Base-by-base conservation (phyloP, 53 echinoderm and acorn worm species). In the Echinarachnius parma region DNA sequence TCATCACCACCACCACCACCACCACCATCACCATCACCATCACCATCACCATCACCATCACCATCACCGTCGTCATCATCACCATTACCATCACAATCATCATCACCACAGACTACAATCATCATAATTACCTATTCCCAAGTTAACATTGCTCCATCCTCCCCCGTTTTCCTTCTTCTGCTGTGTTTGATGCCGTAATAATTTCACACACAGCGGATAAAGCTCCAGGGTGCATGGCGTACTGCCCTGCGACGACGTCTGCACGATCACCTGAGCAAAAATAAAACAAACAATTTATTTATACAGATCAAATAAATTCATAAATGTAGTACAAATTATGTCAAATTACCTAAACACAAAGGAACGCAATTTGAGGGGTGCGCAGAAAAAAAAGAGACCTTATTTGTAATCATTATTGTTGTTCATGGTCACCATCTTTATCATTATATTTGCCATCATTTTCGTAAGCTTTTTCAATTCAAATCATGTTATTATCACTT, bases 91-190 rank as follows among this genome's bases (percentile, higher is more conserved):
- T 11, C 18, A n/a, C 28, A 4, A 19, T 13, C 13, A 50, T 19
- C 52, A 16, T 50, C 5, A 31, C 72, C 28, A 28, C 31, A 53
- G 7, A 9, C 39, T 5, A 2, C 28, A 4, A 79, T 53, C 56
- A 85, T 80, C 9, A 2, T 35, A 4, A 79, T 53, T 56, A 85
- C 86, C 86, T 62, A 85, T 55, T 55, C 92, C 86, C 4, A 91
- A 80, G 48, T 84, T 89, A 34, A 93, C 93, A 4, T 89, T 86
- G 46, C 90, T 93, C 93, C 93, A 93, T 22, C 89, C n/a, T n/a
- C n/a, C n/a, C n/a, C n/a, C 86, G 34, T 93, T 93, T 63, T 88
- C 85, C 47, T 84, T 91, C 48, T 78, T 83, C 21, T 89, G 89
- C 19, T 79, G 78, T 5, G 88, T 86, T 55, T 92, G 91, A 59